Percentiles rank a stretch among this genome's conserved stretches.
phyloP scores from a whole-genome alignment of 2,113 vertebrate genomes.

The Campylorhamphus procurvoides region DNA sequence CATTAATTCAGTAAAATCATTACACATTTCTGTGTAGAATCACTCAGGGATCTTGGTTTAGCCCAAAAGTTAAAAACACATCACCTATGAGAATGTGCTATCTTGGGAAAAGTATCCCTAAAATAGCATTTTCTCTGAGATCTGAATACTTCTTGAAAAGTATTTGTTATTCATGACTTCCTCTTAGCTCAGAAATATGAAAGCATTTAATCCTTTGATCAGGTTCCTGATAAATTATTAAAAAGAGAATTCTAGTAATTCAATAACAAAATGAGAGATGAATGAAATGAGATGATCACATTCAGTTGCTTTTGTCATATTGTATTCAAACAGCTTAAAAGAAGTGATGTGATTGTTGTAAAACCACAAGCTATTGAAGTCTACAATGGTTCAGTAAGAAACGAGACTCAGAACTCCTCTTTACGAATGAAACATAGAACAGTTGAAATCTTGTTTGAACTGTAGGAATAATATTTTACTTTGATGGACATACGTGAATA shows the following conservation, averaged over 20 bases:
- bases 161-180: background rate
- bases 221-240: background rate
- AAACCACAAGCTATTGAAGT: background rate
- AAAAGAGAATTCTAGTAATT: background rate
- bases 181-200: background rate
- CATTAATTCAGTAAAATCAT: conserved; percentile 1
- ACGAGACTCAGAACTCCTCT: background rate
- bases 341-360: background rate
- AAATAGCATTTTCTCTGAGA: background rate
- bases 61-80: background rate
- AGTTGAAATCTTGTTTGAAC: background rate
- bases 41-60: background rate
- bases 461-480: background rate
- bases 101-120: background rate
- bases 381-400: background rate
- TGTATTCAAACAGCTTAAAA: background rate
- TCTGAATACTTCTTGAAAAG: background rate
- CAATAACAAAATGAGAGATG: background rate
- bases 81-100: background rate
- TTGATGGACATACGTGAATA: background rate
- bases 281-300: background rate
- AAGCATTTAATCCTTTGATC: background rate
- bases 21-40: background rate
- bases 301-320: background rate
- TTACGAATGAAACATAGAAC: background rate